Base-by-base conservation (phyloP, 2,797 vertebrate genomes). In the Coilia nasus region DNA sequence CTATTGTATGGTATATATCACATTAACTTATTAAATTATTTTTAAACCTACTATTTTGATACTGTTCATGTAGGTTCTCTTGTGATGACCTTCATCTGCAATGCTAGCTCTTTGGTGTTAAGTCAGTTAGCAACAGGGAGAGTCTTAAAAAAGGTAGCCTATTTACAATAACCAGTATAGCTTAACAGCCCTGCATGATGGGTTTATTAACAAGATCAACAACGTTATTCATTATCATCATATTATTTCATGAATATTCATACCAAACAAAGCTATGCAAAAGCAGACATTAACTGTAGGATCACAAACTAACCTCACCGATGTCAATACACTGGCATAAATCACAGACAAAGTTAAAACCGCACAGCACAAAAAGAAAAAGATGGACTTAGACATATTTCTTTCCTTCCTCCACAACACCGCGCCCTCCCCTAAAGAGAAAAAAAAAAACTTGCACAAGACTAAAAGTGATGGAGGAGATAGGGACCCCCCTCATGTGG, bases 401-500 rank as follows among this genome's bases (percentile, higher is more conserved):
- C 90, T 89, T 82, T 83, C 89, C 89, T 92, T 83, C 90, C 89
- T 92, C 91, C 88, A 71, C 50, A 2, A 3, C 7, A 3, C 50
- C 50, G 2, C 35, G 2, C 35, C 35, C 35, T 41, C 35, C 35
- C 35, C 5, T 41, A 3, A 54, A 54, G 50, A 87, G 83, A 81
- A 91, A 91, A 90, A 92, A 86, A 83, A 83, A 88, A 86, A 86
- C 87, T 89, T 92, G 87, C 82, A 89, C 89, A 78, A 90, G 92
- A 93, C 93, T 90, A 93, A 93, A 95, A 90, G 90, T 90, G 95
- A 96, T 96, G 80, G 64, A 84, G 35, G 57, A 91, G 95, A 96
- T 96, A 94, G 83, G 87, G 86, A 67, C 25, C 17, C 86, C 94
- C 94, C 94, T 95, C 95, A 96, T 96, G 94, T 95, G 93, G 94